Percentiles rank a stretch among this genome's conserved stretches.
Conservation (phyloP, 2,113 vertebrate genomes). For the Brienomyrus brachyistius region DNA sequence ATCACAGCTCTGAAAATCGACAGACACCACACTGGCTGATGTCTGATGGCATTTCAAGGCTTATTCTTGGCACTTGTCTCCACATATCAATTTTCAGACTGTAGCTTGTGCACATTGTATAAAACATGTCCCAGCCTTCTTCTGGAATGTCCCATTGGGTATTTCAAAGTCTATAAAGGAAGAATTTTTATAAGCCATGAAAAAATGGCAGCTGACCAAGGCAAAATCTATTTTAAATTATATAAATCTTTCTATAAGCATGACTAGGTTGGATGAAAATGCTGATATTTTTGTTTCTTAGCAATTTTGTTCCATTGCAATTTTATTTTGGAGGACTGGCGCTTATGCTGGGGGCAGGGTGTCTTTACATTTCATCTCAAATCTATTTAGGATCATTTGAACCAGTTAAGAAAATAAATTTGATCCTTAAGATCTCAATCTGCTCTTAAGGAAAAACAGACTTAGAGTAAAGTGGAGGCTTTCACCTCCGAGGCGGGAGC, state of each 20-base stretch:
- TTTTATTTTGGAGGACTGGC: slow-evolving; percentile 29
- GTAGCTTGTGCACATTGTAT: slow-evolving; percentile 16
- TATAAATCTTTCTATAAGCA: slow-evolving; percentile 24
- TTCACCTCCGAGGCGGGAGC: slow-evolving; percentile 33
- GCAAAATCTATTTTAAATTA: slow-evolving; percentile 28
- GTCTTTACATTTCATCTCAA: slow-evolving; percentile 44
- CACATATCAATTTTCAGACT: slow-evolving; percentile 26
- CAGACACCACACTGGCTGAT: neutral
- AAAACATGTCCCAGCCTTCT: slow-evolving; percentile 27
- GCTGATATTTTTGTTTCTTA: slow-evolving; percentile 26
- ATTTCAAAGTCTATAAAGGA: slow-evolving; percentile 33
- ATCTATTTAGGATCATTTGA: slow-evolving; percentile 50
- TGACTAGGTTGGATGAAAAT: slow-evolving; percentile 26
- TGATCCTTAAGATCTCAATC: slow-evolving; percentile 48
- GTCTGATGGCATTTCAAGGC: slow-evolving; percentile 26
- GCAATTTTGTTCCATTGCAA: slow-evolving; percentile 16
- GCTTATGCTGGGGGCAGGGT: slow-evolving; percentile 11
- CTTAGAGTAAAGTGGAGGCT: slow-evolving; percentile 15
- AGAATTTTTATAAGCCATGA: slow-evolving; percentile 33
- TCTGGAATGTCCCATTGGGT: slow-evolving; percentile 29
- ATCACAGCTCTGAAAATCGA: slow-evolving; percentile 8
- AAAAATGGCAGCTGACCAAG: slow-evolving; percentile 28
- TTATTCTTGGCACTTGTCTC: neutral
- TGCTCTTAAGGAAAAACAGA: slow-evolving; percentile 41
- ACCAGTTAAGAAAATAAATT: slow-evolving; percentile 50